A percentile compares a stretch with the other conserved stretches of the same genome.
Conservation (phyloP, 2,888 invertebrate genomes). For the Ophioninae sp. region DNA sequence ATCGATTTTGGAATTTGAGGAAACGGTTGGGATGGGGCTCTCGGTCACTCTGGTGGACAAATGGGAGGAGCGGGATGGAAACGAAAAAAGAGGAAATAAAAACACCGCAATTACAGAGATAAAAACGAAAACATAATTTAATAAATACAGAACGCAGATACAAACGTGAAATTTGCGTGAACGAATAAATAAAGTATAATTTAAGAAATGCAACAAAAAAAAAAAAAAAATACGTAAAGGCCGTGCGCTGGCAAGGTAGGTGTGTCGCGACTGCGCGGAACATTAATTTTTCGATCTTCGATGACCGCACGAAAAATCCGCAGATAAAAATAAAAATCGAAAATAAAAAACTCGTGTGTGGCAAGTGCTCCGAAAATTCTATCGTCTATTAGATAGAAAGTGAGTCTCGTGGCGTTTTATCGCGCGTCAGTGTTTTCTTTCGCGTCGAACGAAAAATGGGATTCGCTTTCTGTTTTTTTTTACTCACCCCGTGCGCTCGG, state of each 20-base stretch:
- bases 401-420: not conserved
- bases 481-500: constrained; percentile 84
- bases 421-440: not conserved
- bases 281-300: not conserved
- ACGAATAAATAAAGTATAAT: not conserved
- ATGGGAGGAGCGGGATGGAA: not conserved
- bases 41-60: not conserved
- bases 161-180: not conserved
- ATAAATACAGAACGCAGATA: not conserved
- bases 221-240: not conserved
- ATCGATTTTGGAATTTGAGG: not conserved
- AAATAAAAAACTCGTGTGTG: not conserved
- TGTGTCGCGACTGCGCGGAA: not conserved
- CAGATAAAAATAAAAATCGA: not conserved
- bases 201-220: not conserved
- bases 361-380: not conserved
- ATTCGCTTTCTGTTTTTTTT: constrained; percentile 15
- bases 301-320: not conserved
- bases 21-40: not conserved
- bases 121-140: not conserved
- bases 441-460: not conserved
- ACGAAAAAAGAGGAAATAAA: not conserved
- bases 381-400: not conserved
- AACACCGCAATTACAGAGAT: not conserved
- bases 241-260: not conserved